Conservation (phyloP, 2,888 invertebrate genomes). For the Agonopterix alstromeriana region DNA sequence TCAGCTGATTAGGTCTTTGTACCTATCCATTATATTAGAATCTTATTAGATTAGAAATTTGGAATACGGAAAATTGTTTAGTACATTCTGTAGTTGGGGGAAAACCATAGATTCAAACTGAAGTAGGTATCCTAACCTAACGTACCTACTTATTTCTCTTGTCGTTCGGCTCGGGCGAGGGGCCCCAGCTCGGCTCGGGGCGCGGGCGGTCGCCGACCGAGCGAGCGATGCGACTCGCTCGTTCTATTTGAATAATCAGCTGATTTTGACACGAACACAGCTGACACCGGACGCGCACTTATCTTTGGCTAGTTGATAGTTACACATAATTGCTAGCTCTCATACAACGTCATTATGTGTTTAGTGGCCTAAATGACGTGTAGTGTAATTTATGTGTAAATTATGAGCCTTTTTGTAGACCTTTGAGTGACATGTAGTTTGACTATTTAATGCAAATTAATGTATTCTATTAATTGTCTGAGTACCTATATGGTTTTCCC, state of each 20-base stretch:
- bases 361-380: slow-evolving; percentile 24
- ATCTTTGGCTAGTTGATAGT: slow-evolving; percentile 41
- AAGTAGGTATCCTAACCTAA: no score
- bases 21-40: slow-evolving; percentile 29
- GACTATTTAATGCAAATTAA: no score
- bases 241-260: slow-evolving; percentile 77
- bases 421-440: no score
- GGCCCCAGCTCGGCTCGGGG: slow-evolving; percentile 16
- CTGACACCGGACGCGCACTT: slow-evolving; percentile 66
- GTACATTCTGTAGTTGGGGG: no score
- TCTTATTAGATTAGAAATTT: slow-evolving; percentile 16
- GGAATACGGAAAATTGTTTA: background rate
- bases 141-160: no score
- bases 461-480: background rate
- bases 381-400: slow-evolving; percentile 4
- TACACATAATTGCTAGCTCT: slow-evolving; percentile 27
- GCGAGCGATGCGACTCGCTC: slow-evolving; percentile 58
- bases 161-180: slow-evolving; percentile 5
- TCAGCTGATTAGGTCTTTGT: slow-evolving; percentile 59
- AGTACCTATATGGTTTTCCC: background rate
- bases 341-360: slow-evolving; percentile 25
- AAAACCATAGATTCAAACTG: no score
- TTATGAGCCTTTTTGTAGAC: no score
- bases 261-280: slow-evolving; percentile 77
- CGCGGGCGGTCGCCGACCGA: slow-evolving; percentile 43